A percentile compares a stretch with the other conserved stretches of the same genome.
Conservation (phyloP, 2,888 invertebrate genomes). For the Chloroclysta siterata region DNA sequence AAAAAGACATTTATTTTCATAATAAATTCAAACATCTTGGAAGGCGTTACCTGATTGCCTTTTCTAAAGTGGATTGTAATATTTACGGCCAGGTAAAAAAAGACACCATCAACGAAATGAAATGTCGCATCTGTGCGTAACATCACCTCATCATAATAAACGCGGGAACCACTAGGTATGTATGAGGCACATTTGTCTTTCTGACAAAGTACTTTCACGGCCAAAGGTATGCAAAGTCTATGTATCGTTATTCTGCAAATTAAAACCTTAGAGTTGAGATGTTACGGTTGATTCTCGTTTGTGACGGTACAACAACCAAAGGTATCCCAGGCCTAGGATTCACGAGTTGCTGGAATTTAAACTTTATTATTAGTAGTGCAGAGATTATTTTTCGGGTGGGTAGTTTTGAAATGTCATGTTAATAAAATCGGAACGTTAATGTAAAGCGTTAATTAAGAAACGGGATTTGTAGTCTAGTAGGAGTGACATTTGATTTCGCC, state of each 20-base stretch:
- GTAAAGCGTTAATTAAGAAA: conserved; percentile 63
- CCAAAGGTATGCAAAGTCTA: conserved; percentile 55
- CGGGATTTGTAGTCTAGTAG: conserved; percentile 56
- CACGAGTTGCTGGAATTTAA: conserved; percentile 3
- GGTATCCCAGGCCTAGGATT: conserved; percentile 20
- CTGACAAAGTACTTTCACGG: conserved; percentile 63
- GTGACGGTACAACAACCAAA: conserved; percentile 8
- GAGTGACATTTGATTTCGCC: conserved; percentile 33
- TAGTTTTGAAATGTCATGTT: conserved; percentile 45
- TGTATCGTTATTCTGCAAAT: conserved; percentile 2
- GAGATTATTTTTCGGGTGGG: not conserved
- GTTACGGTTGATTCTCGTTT: conserved; percentile 40
- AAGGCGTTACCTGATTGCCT: not conserved
- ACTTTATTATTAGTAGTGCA: conserved; percentile 15
- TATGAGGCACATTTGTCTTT: conserved; percentile 66
- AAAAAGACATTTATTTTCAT: too few species aligned
- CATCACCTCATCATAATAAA: conserved; percentile 50
- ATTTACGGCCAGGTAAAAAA: not conserved
- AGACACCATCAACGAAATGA: conserved; percentile 21
- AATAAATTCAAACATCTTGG: too few species aligned
- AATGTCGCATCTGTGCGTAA: conserved; percentile 47
- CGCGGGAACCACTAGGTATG: conserved; percentile 51
- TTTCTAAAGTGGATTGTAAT: not conserved
- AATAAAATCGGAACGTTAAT: conserved; percentile 61
- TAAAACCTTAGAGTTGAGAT: conserved; percentile 22